Evolutionary conservation across 2,797 vertebrate species (phyloP).

Genomic region (Picus viridis): DNA sequence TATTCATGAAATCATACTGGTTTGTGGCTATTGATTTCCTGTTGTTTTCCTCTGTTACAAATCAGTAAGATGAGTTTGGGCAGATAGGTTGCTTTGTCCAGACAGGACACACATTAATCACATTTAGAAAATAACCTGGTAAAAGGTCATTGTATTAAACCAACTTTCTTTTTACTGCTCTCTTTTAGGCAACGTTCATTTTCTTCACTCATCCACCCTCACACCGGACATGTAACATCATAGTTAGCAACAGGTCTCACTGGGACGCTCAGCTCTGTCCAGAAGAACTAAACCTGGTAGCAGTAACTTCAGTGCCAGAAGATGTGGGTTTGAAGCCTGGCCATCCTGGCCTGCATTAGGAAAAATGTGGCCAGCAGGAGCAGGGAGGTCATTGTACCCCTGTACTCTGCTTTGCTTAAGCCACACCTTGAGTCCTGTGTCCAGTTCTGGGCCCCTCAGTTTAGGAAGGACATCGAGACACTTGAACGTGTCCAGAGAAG

Average conservation of each 20-base stretch:
- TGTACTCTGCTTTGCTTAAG: too few species aligned
- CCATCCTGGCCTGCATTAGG: too few species aligned
- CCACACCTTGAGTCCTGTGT: too few species aligned
- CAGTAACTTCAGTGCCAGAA: not conserved
- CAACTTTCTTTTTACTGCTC: not conserved
- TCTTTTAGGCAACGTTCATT: slow-evolving; percentile 1
- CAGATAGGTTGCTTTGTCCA: slow-evolving; percentile 34
- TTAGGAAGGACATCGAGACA: too few species aligned
- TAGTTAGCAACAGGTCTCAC: too few species aligned
- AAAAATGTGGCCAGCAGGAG: too few species aligned
- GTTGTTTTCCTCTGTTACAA: slow-evolving; percentile 48
- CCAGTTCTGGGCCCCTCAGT: too few species aligned
- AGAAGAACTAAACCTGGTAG: not conserved
- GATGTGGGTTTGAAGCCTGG: not conserved
- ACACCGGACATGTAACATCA: not conserved
- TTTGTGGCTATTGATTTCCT: slow-evolving; percentile 63
- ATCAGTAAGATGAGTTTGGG: slow-evolving; percentile 48
- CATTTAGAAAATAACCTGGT: slow-evolving; percentile 22
- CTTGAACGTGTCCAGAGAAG: too few species aligned
- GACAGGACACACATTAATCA: slow-evolving; percentile 57
- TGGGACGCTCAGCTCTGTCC: not conserved
- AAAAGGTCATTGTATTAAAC: slow-evolving; percentile 56
- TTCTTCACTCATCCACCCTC: not conserved
- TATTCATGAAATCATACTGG: slow-evolving; percentile 65
- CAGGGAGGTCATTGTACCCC: too few species aligned